A percentile compares a stretch with the other conserved stretches of the same genome.
These are phyloP conservation scores for Cercopithecus mona DNA, from an alignment of 2,113 vertebrate species.

Conservation along the genomic window DNA sequence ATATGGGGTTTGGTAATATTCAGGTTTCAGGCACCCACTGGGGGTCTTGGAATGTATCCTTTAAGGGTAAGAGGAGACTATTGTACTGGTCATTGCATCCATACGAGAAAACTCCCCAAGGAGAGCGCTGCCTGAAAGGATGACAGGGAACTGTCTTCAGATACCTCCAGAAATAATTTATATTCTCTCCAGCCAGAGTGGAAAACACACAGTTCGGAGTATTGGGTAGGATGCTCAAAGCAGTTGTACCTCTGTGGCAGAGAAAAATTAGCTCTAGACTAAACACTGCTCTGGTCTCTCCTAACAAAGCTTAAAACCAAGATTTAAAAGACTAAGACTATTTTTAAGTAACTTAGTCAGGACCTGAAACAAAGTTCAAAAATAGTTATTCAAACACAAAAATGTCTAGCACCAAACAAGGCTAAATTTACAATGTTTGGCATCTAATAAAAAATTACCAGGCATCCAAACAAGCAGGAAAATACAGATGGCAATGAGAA, in stretches of 20 bases:
- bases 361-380: not conserved
- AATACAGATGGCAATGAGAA: not conserved
- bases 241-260: rapidly evolving
- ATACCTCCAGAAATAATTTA: not conserved
- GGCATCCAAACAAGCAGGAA: not conserved
- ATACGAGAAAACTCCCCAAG: rapidly evolving
- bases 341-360: not conserved
- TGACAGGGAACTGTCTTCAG: rapidly evolving
- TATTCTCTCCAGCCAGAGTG: not conserved
- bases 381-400: not conserved
- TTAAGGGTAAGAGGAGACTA: not conserved
- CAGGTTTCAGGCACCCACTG: not conserved
- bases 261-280: not conserved
- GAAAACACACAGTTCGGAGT: not conserved
- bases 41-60: too few relatives aligned
- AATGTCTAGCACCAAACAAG: not conserved
- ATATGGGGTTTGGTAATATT: not conserved
- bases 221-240: rapidly evolving
- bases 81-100: rapidly evolving
- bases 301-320: not conserved
- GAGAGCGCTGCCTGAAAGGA: not conserved
- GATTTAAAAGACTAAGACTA: not conserved
- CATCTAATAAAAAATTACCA: not conserved
- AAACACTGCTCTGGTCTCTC: not conserved
- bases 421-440: not conserved